Percentiles rank a stretch among this genome's conserved stretches.
Conservation (phyloP, 1,140 invertebrate genomes). For the Agrypnia vestita region DNA sequence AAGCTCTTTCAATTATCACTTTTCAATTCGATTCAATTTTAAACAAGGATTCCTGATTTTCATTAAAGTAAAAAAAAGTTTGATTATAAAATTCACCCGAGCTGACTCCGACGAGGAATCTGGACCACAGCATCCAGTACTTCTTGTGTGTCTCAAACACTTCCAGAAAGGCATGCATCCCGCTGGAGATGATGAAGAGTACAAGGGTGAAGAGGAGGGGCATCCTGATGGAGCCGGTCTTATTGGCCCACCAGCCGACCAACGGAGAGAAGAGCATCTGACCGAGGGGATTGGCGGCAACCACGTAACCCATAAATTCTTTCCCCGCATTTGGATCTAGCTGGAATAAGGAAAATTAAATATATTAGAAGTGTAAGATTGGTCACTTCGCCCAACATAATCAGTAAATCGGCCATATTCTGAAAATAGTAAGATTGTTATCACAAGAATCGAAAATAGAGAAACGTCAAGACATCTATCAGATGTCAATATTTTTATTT, state of each 20-base stretch:
- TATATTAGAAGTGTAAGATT: constrained; percentile 13
- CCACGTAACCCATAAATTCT: constrained; percentile 88
- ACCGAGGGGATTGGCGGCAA: constrained; percentile 90
- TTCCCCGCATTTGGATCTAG: constrained; percentile 84
- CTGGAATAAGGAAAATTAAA: constrained; percentile 72
- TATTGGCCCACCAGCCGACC: constrained; percentile 90
- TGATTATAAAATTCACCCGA: constrained; percentile 76
- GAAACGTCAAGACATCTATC: too few species aligned
- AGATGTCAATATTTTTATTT: too few species aligned
- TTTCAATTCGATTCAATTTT: too few species aligned
- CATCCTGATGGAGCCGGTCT: constrained; percentile 78
- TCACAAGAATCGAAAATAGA: too few species aligned
- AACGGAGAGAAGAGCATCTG: constrained; percentile 92
- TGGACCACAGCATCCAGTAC: constrained; percentile 82
- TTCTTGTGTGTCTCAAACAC: constrained; percentile 75
- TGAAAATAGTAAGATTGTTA: too few species aligned
- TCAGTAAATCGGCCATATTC: too few species aligned
- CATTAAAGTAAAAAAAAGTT: too few species aligned
- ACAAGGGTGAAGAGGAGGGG: constrained; percentile 82
- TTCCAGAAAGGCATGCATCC: constrained; percentile 86
- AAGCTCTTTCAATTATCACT: too few species aligned
- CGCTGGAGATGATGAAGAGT: constrained; percentile 85
- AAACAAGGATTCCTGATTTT: too few species aligned
- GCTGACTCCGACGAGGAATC: constrained; percentile 89
- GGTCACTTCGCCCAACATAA: too few species aligned